These are phyloP conservation scores for Ceratitis capitata DNA, from an alignment of 1,140 invertebrate species.

Conservation along the genomic window DNA sequence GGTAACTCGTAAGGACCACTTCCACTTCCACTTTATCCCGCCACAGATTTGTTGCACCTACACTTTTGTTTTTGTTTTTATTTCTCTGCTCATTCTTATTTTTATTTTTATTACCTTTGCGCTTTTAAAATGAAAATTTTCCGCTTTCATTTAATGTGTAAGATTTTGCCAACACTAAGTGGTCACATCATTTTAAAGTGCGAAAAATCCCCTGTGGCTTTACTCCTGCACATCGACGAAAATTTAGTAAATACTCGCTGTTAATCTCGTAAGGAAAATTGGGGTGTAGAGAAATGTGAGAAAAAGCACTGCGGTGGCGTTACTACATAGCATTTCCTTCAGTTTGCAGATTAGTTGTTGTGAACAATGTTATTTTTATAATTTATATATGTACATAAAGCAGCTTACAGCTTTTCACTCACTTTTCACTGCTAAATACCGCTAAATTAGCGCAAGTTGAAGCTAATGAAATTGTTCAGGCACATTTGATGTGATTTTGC, in stretches of 20 bases:
- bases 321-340: background rate
- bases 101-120: too few relatives aligned
- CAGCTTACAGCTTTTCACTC: background rate
- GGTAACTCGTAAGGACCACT: conserved; percentile 60
- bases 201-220: conserved; percentile 38
- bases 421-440: conserved; percentile 1
- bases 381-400: too few relatives aligned
- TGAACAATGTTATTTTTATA: background rate
- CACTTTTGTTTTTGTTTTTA: background rate
- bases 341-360: background rate
- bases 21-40: conserved; percentile 51
- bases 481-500: conserved; percentile 31
- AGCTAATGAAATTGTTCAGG: conserved; percentile 39
- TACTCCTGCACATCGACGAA: background rate
- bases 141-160: background rate
- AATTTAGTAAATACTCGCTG: conserved; percentile 31
- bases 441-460: conserved; percentile 25
- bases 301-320: background rate
- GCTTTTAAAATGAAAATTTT: conserved; percentile 26
- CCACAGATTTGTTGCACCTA: background rate
- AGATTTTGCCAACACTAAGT: background rate
- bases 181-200: conserved; percentile 27
- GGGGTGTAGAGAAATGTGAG: background rate
- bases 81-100: too few relatives aligned
- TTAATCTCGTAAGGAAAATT: background rate